Evolutionary conservation across 2,888 invertebrate species (phyloP), one percentile per base, ranked within the genome.

Genomic region (Chaetogeoica ovagalla): DNA sequence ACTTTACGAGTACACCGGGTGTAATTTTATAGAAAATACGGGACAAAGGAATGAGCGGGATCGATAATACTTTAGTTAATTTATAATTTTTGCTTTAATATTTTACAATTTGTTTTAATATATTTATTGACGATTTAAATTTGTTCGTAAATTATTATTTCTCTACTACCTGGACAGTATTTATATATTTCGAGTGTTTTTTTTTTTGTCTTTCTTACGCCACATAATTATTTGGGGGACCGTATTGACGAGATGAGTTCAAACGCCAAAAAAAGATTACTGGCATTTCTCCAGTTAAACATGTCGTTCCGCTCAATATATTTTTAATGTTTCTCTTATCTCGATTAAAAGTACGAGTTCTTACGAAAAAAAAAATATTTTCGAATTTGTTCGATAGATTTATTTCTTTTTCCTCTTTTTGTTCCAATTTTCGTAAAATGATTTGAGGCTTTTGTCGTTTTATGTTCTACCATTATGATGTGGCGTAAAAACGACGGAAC

Each of bases 301-400:
- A 79, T 71, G 63, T 71, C 79, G 79, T 79, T 79, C 62, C 70
- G 70, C 77, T 79, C 70, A 79, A 79, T 79, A 79, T 79, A 79
- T 79, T 79, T 77, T 79, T 70, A 70, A 79, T 79, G 70, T 62
- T 79, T 79, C 52, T 70, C 62, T 77, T 77, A 79, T 79, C 69
- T 70, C 11, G 59, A 52, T 37, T 79, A 71, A 79, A 79, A 70
- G 62, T 63, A 63, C 39, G 39, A 70, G 39, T 71, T 79, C 23
- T 70, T 63, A 63, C 55, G 8, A 1, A 4, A 63, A 39, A 55
- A 70, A 70, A 21, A 60, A 68, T 65, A 82, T 65, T 63, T 65
- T 66, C 19, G 43, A 71, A 79, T 75, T 68, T 59, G 17, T 48
- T 59, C 37, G 8, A 81, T 60, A 59, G 43, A 77, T 82, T 77